phyloP scores from a whole-genome alignment of 2,113 vertebrate species.

The Loxodonta africana region DNA sequence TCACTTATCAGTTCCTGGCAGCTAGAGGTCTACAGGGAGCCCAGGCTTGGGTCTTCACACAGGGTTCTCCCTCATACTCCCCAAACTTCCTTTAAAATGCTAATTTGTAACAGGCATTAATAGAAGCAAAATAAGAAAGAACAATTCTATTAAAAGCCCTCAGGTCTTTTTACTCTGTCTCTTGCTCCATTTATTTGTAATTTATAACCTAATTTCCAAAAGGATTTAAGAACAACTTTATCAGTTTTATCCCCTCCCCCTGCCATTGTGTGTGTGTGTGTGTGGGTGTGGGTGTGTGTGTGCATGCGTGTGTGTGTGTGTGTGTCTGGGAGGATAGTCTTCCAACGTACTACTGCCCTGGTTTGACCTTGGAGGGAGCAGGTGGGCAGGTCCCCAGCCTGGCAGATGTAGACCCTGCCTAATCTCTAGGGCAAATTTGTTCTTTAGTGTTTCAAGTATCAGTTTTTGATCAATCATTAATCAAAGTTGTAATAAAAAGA shows the following conservation, averaged over 20 bases:
- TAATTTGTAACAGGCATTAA: background rate
- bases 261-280: background rate
- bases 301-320: background rate
- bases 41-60: background rate
- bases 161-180: background rate
- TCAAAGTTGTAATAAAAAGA: constrained; percentile 81
- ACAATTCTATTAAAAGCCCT: background rate
- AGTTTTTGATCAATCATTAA: constrained; percentile 84
- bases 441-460: constrained; percentile 73
- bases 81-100: background rate
- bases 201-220: constrained; percentile 19
- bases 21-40: background rate
- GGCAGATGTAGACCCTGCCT: constrained; percentile 74
- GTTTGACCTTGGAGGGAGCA: constrained; percentile 51
- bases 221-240: background rate
- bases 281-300: background rate
- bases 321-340: background rate
- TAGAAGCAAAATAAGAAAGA: constrained; percentile 2
- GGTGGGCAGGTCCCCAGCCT: constrained; percentile 60
- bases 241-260: background rate
- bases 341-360: background rate
- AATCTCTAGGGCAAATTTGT: constrained; percentile 82
- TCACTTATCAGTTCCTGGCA: background rate
- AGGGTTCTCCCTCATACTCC: background rate
- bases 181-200: background rate